phyloP scores from a whole-genome alignment of 2,113 vertebrate genomes.

The Pedetes capensis region DNA sequence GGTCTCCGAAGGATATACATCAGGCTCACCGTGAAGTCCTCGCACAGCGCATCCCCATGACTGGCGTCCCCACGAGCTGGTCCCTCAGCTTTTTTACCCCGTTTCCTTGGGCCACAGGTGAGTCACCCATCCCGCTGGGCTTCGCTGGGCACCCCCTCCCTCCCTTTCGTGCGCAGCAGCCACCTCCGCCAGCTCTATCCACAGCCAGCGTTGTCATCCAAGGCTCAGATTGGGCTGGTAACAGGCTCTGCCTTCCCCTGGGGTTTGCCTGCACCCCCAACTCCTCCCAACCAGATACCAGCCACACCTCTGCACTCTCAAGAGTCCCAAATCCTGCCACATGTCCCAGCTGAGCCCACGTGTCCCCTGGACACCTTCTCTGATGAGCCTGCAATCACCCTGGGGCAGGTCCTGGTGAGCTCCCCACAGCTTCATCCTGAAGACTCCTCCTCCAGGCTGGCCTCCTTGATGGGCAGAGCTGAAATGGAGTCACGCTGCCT shows the following conservation, averaged over 20 bases:
- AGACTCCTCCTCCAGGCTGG: background rate
- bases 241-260: rapidly evolving
- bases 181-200: background rate
- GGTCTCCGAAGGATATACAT: background rate
- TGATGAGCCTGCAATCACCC: rapidly evolving
- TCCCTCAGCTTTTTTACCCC: background rate
- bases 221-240: background rate
- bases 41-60: rapidly evolving
- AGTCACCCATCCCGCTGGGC: background rate
- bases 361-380: background rate
- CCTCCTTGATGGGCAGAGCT: too few species aligned
- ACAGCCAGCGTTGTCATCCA: too few species aligned
- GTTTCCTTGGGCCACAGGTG: rapidly evolving
- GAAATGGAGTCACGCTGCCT: rapidly evolving
- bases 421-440: rapidly evolving
- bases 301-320: background rate
- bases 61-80: rapidly evolving
- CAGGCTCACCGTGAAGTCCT: rapidly evolving
- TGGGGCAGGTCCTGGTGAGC: rapidly evolving
- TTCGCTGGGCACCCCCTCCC: background rate
- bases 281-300: too few species aligned
- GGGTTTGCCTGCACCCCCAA: rapidly evolving
- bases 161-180: background rate
- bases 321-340: background rate
- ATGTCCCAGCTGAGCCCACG: background rate